Conservation (phyloP, 2,797 vertebrate genomes). For the Poeciliopsis infans region DNA sequence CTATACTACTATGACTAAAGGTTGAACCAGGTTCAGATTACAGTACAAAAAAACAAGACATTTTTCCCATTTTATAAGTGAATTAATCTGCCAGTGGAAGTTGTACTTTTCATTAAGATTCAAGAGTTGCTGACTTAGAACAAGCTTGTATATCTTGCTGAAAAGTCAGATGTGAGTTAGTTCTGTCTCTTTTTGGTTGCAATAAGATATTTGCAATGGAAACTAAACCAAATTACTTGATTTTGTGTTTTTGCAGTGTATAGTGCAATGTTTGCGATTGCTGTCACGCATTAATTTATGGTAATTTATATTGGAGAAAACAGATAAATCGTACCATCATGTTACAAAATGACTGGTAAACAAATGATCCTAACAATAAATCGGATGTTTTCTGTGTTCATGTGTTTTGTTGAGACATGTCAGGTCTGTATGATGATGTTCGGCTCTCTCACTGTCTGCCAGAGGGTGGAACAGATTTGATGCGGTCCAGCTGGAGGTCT, state of each 20-base stretch:
- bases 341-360: too few species aligned
- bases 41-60: neutral
- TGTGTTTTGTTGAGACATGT: neutral
- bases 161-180: too few species aligned
- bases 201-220: too few species aligned
- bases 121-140: too few species aligned
- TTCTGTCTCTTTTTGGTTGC: too few species aligned
- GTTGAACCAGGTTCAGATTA: neutral
- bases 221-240: too few species aligned
- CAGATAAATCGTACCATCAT: neutral
- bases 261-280: neutral
- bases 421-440: neutral
- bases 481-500: conserved; percentile 63
- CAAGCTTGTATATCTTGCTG: too few species aligned
- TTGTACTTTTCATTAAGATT: too few species aligned
- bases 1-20: neutral
- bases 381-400: neutral
- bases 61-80: too few species aligned
- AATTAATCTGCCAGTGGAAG: too few species aligned
- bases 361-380: neutral
- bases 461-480: conserved; percentile 62
- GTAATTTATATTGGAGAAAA: neutral
- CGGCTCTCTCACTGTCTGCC: conserved; percentile 62
- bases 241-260: too few species aligned
- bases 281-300: neutral